These are phyloP conservation scores for Poeciliopsis presidionis DNA, from an alignment of 2,797 vertebrate genomes.

Conservation along the genomic window DNA sequence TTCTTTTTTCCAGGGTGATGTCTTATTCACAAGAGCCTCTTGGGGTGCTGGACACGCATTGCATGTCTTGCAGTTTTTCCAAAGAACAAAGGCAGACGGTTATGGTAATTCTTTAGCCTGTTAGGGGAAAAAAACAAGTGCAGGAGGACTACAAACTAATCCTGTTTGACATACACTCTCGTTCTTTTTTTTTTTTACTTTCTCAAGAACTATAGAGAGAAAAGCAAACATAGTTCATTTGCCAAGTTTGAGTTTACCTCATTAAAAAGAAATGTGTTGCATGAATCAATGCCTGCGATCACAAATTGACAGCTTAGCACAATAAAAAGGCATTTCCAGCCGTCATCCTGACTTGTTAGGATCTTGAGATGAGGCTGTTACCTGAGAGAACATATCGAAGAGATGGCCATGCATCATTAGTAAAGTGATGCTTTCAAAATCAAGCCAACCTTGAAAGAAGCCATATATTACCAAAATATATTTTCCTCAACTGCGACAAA, in stretches of 20 bases:
- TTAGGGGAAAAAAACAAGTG: conserved; percentile 49
- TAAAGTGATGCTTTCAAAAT: conserved; percentile 23
- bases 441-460: conserved; percentile 13
- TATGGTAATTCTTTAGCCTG: conserved; percentile 53
- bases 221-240: conserved; percentile 18
- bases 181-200: conserved; percentile 35
- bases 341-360: conserved; percentile 48
- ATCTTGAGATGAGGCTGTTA: conserved; percentile 43
- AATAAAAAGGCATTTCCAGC: conserved; percentile 51
- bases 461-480: conserved; percentile 16
- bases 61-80: conserved; percentile 57
- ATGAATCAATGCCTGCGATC: conserved; percentile 33
- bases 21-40: conserved; percentile 67
- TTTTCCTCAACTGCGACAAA: background rate
- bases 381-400: conserved; percentile 55
- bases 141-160: conserved; percentile 55
- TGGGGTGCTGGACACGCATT: conserved; percentile 50
- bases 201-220: conserved; percentile 19
- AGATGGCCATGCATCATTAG: conserved; percentile 59
- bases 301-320: conserved; percentile 32
- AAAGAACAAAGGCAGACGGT: conserved; percentile 62
- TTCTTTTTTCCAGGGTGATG: conserved; percentile 53
- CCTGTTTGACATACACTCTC: conserved; percentile 50
- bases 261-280: conserved; percentile 12
- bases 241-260: conserved; percentile 5